These are phyloP conservation scores for Megaceryle torquata DNA, from an alignment of 2,113 vertebrate genomes.

Conservation along the genomic window DNA sequence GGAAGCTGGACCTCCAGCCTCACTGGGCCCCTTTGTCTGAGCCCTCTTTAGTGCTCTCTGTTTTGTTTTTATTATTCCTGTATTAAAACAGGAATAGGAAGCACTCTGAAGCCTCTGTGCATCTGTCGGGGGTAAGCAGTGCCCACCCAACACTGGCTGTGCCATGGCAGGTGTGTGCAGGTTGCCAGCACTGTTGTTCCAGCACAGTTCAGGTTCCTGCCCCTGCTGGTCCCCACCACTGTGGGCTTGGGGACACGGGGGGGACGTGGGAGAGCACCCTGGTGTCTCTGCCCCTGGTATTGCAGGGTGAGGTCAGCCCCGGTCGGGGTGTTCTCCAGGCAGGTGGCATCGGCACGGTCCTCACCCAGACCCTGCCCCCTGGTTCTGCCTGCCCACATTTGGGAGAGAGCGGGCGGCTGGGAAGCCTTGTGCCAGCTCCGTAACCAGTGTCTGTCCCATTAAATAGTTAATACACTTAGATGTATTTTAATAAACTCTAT, in stretches of 20 bases:
- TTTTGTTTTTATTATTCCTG: not conserved
- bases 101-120: not conserved
- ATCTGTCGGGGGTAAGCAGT: not conserved
- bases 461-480: conserved; percentile 34
- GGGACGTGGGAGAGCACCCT: not conserved
- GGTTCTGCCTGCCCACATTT: rapidly evolving
- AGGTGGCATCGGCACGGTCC: rapidly evolving
- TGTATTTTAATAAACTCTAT: conserved; percentile 52
- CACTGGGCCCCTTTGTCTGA: no score
- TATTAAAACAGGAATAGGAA: not conserved
- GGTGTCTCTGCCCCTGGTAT: not conserved
- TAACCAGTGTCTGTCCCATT: not conserved
- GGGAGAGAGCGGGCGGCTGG: rapidly evolving
- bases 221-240: rapidly evolving
- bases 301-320: not conserved
- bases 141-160: rapidly evolving
- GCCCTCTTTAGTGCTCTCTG: no score
- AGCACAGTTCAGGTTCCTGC: not conserved
- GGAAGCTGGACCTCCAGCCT: not conserved
- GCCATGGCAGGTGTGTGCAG: not conserved
- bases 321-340: not conserved
- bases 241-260: rapidly evolving
- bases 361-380: no score
- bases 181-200: not conserved
- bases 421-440: not conserved